Evolutionary conservation across 2,113 vertebrate species (phyloP).

Genomic region (Antigone vipio): DNA sequence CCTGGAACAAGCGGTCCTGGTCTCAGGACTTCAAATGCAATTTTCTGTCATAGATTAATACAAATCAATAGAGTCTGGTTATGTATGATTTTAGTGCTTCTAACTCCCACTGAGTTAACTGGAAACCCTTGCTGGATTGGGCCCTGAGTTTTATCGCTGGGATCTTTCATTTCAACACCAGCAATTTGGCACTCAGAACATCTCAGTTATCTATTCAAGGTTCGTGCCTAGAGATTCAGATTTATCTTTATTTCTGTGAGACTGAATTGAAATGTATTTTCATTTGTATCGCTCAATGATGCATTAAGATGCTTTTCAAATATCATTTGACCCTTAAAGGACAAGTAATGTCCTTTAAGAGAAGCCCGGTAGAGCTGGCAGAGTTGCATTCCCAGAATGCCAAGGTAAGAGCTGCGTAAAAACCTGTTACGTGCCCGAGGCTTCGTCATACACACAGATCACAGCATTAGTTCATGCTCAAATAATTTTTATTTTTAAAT

Average conservation of each 20-base stretch:
- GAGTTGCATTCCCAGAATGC: background rate
- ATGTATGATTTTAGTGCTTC: background rate
- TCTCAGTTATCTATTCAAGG: background rate
- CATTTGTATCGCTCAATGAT: background rate
- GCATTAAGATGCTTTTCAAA: background rate
- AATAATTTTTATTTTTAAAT: background rate
- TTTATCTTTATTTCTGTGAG: slow-evolving; percentile 7
- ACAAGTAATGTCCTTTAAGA: background rate
- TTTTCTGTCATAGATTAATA: background rate
- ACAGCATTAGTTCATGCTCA: background rate
- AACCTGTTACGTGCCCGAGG: background rate
- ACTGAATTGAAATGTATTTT: background rate
- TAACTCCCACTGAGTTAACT: background rate
- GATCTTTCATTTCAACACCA: background rate
- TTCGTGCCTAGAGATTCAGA: background rate
- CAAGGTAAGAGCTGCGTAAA: background rate
- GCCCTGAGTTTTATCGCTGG: background rate
- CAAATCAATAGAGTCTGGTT: background rate
- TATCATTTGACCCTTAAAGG: background rate
- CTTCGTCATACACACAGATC: background rate
- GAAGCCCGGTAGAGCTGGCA: background rate
- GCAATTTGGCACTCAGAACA: background rate
- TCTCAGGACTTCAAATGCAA: background rate
- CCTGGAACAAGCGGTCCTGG: background rate
- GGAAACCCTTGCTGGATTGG: background rate